phyloP scores from a whole-genome alignment of 2,888 invertebrate species.

The Lagria hirta region DNA sequence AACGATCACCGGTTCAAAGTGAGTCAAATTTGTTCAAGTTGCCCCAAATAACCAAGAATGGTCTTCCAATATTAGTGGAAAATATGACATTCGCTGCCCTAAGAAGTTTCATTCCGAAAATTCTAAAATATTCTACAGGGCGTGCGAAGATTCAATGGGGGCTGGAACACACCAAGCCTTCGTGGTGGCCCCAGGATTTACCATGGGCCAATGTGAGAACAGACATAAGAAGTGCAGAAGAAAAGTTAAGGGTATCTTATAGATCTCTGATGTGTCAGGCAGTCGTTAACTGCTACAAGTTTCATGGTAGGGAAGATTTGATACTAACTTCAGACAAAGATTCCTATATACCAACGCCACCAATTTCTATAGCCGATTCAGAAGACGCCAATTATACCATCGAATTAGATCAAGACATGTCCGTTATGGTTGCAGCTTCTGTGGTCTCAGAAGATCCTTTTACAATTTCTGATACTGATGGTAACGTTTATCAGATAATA shows the following conservation, averaged over 20 bases:
- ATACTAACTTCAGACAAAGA: too few relatives aligned
- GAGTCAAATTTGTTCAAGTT: not conserved
- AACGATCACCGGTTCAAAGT: not conserved
- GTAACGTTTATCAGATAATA: too few relatives aligned
- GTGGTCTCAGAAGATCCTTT: too few relatives aligned
- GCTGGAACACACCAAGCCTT: not conserved
- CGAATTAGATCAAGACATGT: too few relatives aligned
- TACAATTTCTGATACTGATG: too few relatives aligned
- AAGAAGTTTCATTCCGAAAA: not conserved
- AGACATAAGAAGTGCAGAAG: not conserved
- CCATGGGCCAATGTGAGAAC: not conserved
- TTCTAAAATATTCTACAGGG: not conserved
- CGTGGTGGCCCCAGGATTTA: not conserved
- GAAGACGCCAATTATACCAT: too few relatives aligned
- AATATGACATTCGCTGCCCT: not conserved
- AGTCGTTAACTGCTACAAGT: not conserved
- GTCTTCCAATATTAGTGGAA: not conserved
- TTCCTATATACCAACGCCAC: too few relatives aligned
- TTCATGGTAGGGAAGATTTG: not conserved
- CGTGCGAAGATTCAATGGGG: not conserved
- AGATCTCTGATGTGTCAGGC: not conserved
- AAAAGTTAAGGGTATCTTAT: not conserved
- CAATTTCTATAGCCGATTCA: too few relatives aligned
- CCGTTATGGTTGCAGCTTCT: too few relatives aligned
- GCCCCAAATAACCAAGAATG: not conserved